Conservation (phyloP, 2,888 invertebrate species). For the Heliconius aoede region DNA sequence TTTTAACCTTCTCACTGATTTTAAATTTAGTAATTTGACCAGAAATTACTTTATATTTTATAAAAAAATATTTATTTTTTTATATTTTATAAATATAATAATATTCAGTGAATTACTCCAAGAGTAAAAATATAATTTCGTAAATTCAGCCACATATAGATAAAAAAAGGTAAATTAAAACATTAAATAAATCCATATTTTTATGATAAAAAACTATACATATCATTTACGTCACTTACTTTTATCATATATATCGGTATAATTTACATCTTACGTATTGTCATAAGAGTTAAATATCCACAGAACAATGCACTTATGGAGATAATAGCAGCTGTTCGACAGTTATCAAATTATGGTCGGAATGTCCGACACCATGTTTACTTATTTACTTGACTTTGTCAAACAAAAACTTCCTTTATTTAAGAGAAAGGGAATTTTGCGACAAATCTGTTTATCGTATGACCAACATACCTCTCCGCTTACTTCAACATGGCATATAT, state of each 20-base stretch:
- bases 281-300: not conserved
- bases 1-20: too few relatives aligned
- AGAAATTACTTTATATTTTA: too few relatives aligned
- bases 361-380: constrained; percentile 32
- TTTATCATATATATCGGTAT: constrained; percentile 9
- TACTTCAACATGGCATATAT: not conserved
- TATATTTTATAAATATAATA: too few relatives aligned
- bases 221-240: constrained; percentile 21
- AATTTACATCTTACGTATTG: constrained; percentile 2
- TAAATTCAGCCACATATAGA: not conserved
- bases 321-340: constrained; percentile 41
- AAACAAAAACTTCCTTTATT: constrained; percentile 17
- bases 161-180: not conserved
- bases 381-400: constrained; percentile 25
- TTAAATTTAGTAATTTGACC: too few relatives aligned
- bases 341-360: constrained; percentile 32
- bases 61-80: too few relatives aligned
- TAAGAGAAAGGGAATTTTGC: not conserved
- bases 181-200: not conserved
- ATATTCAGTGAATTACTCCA: too few relatives aligned
- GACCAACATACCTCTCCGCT: not conserved
- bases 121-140: too few relatives aligned
- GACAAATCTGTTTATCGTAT: not conserved
- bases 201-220: not conserved
- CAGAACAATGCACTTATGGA: constrained; percentile 32